Conservation (phyloP, 1,140 invertebrate species). For the Platyura marginata region DNA sequence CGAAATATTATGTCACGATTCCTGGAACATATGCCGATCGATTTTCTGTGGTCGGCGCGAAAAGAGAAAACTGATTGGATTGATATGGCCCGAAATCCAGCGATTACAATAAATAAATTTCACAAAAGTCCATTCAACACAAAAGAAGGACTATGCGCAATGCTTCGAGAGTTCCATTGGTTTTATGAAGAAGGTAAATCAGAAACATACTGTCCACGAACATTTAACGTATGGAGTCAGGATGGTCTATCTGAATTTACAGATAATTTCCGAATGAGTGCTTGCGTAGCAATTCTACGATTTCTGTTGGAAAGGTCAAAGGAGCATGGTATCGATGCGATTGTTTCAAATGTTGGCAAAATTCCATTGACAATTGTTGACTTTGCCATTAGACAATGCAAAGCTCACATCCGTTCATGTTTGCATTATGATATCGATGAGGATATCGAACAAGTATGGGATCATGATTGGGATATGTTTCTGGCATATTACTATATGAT, state of each 20-base stretch:
- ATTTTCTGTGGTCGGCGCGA: conserved; percentile 76
- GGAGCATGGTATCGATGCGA: conserved; percentile 30
- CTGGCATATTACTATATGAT: conserved; percentile 54
- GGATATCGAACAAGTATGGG: conserved; percentile 48
- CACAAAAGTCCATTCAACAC: conserved; percentile 71
- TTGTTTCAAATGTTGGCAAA: conserved; percentile 37
- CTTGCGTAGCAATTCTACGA: conserved; percentile 58
- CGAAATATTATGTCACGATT: conserved; percentile 41
- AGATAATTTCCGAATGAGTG: conserved; percentile 75
- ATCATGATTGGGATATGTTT: conserved; percentile 75
- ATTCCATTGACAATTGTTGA: conserved; percentile 54
- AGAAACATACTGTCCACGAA: conserved; percentile 66
- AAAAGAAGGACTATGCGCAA: conserved; percentile 71
- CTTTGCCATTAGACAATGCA: conserved; percentile 57
- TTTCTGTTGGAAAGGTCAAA: conserved; percentile 43
- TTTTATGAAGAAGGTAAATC: conserved; percentile 65
- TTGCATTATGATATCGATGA: conserved; percentile 75
- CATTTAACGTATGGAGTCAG: conserved; percentile 67
- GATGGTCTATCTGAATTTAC: conserved; percentile 78
- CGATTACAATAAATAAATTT: conserved; percentile 32
- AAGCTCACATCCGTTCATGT: conserved; percentile 52
- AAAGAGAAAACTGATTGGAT: conserved; percentile 46
- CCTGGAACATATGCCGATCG: conserved; percentile 49
- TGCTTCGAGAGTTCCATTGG: conserved; percentile 76
- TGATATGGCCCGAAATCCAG: conserved; percentile 22